Conservation (phyloP, 1,140 invertebrate genomes). For the Amphibalanus amphitrite region DNA sequence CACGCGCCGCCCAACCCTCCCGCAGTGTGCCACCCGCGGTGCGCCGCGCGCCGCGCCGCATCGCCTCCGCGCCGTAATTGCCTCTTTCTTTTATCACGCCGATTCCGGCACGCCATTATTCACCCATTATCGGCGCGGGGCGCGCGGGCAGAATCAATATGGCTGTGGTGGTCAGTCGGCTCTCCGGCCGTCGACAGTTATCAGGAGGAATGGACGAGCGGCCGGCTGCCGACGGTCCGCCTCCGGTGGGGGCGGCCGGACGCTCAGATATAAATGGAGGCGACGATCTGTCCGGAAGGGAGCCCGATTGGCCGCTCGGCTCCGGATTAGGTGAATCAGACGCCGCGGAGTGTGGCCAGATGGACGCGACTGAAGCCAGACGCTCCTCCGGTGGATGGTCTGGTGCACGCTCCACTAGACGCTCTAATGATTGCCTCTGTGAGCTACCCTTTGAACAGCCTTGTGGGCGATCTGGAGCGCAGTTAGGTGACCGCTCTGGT, state of each 20-base stretch:
- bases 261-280: background rate
- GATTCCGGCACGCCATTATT: background rate
- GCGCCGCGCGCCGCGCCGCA: background rate
- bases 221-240: no score
- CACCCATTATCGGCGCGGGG: background rate
- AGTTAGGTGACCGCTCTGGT: no score
- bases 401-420: no score
- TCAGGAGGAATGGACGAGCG: background rate
- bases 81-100: conserved; percentile 1
- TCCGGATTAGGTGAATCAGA: background rate
- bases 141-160: conserved; percentile 1
- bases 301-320: background rate
- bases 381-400: no score
- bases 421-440: no score
- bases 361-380: no score
- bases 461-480: no score
- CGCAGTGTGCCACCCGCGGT: no score
- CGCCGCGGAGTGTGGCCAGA: background rate
- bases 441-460: no score
- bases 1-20: no score
- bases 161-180: background rate
- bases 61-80: background rate
- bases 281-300: background rate
- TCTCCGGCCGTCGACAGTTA: background rate
- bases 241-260: no score